phyloP scores from a whole-genome alignment of 1,140 invertebrate genomes.

The Hyles euphorbiae region DNA sequence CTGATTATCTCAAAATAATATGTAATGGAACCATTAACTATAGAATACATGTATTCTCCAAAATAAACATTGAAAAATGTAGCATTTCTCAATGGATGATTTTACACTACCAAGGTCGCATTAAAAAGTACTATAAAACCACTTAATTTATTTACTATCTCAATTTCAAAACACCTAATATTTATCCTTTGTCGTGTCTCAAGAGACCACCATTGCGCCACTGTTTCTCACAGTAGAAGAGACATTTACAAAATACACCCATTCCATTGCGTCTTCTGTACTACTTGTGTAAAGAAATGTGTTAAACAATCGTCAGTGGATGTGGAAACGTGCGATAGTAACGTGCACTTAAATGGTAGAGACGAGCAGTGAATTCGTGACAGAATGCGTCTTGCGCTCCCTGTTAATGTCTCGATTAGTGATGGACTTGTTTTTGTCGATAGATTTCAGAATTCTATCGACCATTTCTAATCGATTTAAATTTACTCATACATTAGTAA shows the following conservation, averaged over 20 bases:
- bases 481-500: too few relatives aligned
- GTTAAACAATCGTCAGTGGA: constrained; percentile 17
- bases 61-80: too few relatives aligned
- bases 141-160: too few relatives aligned
- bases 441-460: constrained; percentile 12
- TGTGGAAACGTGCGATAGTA: constrained; percentile 17
- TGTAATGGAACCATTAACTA: too few relatives aligned
- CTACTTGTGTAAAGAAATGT: constrained; percentile 3
- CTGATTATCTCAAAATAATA: too few relatives aligned
- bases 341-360: constrained; percentile 23
- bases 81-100: too few relatives aligned
- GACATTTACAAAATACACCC: neutral
- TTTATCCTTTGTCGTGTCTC: too few relatives aligned
- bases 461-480: neutral
- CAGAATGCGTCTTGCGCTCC: constrained; percentile 45
- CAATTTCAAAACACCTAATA: too few relatives aligned
- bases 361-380: constrained; percentile 38
- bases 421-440: constrained; percentile 21
- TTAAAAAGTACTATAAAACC: too few relatives aligned
- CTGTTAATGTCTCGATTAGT: constrained; percentile 18
- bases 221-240: neutral
- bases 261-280: constrained; percentile 5
- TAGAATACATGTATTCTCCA: too few relatives aligned
- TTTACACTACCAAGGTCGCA: too few relatives aligned
- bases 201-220: too few relatives aligned